These are phyloP conservation scores for Zygothrica quintamaculata DNA, from an alignment of 2,888 invertebrate genomes.

Conservation along the genomic window DNA sequence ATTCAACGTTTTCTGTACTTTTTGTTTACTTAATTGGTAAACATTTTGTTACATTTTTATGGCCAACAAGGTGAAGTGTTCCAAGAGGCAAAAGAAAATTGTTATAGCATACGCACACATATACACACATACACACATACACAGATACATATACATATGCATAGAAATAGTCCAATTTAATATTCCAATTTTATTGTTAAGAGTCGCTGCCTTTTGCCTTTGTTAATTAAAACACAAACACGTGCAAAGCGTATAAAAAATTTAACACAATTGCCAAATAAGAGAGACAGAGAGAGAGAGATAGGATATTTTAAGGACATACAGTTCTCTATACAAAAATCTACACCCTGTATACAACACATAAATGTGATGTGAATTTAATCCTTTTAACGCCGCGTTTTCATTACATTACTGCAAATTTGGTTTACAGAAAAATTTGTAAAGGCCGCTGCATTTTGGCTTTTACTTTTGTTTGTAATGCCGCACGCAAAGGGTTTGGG, in stretches of 20 bases:
- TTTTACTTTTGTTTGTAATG: conserved; percentile 53
- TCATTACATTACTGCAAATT: conserved; percentile 78
- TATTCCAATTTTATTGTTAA: conserved; percentile 77
- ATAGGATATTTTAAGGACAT: too few relatives aligned
- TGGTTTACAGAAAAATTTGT: conserved; percentile 60
- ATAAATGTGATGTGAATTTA: conserved; percentile 70
- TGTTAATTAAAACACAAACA: conserved; percentile 81
- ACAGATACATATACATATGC: conserved; percentile 29
- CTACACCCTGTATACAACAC: conserved; percentile 3
- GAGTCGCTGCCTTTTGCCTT: conserved; percentile 40
- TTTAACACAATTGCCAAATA: conserved; percentile 50
- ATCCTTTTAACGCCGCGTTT: conserved; percentile 77
- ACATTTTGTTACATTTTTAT: conserved; percentile 80
- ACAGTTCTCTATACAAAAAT: conserved; percentile 11
- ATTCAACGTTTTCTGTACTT: conserved; percentile 69
- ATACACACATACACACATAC: conserved; percentile 18
- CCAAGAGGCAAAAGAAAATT: conserved; percentile 20
- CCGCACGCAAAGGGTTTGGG: not conserved
- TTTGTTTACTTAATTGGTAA: conserved; percentile 80
- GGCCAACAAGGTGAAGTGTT: conserved; percentile 69
- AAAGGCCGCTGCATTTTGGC: conserved; percentile 58
- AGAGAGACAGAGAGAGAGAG: too few relatives aligned
- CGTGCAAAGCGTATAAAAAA: conserved; percentile 74
- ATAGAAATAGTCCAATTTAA: conserved; percentile 57
- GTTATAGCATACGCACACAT: conserved; percentile 39